Evolutionary conservation across 2,113 vertebrate species (phyloP).

Genomic region (Mobula hypostoma): DNA sequence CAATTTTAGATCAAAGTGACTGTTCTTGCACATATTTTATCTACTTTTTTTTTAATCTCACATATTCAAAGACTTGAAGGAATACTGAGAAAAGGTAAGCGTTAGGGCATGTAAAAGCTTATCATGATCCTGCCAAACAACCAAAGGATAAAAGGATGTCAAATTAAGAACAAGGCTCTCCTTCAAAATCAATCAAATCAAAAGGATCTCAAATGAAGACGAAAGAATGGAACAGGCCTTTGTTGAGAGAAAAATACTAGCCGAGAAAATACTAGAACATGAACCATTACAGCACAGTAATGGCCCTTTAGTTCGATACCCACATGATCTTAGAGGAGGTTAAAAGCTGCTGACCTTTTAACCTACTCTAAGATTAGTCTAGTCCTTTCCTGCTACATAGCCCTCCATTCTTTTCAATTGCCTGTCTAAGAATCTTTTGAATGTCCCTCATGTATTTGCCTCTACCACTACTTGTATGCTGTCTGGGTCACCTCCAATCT

Average conservation of each 20-base stretch:
- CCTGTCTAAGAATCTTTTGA: no score
- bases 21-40: neutral
- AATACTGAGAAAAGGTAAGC: neutral
- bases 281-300: no score
- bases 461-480: no score
- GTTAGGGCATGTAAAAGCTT: neutral
- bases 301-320: no score
- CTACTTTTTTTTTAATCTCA: neutral
- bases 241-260: no score
- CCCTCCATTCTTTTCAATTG: no score
- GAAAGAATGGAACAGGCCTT: neutral
- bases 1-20: neutral
- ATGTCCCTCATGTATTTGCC: no score
- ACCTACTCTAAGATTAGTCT: no score
- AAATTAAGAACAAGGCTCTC: neutral
- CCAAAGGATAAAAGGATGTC: conserved; percentile 24
- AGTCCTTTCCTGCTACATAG: no score
- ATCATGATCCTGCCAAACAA: neutral
- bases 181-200: neutral
- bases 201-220: neutral
- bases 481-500: no score
- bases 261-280: neutral
- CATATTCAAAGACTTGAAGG: neutral
- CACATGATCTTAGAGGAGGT: no score
- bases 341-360: no score